Evolutionary conservation across 2,888 invertebrate species (phyloP), one percentile per base, ranked within the genome.

Genomic region (Dexiosoma caninum): DNA sequence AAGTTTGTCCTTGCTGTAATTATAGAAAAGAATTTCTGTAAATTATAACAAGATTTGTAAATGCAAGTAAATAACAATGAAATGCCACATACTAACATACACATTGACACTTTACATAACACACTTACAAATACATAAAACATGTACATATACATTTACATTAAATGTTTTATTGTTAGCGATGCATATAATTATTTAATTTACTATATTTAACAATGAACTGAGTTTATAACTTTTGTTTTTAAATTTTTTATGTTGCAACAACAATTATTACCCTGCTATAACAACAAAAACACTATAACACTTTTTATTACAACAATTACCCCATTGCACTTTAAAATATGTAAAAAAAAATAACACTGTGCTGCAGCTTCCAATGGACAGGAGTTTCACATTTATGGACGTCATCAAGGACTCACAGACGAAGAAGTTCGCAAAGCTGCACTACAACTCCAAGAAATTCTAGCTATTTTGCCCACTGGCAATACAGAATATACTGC

Each of bases 391-490:
- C 89, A 88, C 82, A 86, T 88, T 80, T 89, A 90, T 71, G 88
- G 87, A 82, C 88, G 87, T 40, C 89, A 90, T 75, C 84, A 86
- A 74, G 88, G 87, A 83, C 85, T 89, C 30, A 85, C 85, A 57
- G 88, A 90, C n/a, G 86, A 86, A 12, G 89, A 89, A 76, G 86
- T 88, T 0, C 86, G 87, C 12, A 87, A 85, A 60, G 90, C 90
- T 2, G 89, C 89, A 1, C 69, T 84, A 32, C 87, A 89, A 78
- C 84, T 90, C 37, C 90, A 90, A 66, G 89, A 90, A 82, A 89
- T 90, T 23, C 85, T 90, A 27, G 86, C 83, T 42, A 72, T 89
- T 78, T 53, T 90, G 81, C 89, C 89, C 35, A 83, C 84, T 64
- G 89, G 89, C 60, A 89, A 89, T 57, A 89, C 89, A 0, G 87